Conservation (phyloP, 2,113 vertebrate species). For the Rhea americana region DNA sequence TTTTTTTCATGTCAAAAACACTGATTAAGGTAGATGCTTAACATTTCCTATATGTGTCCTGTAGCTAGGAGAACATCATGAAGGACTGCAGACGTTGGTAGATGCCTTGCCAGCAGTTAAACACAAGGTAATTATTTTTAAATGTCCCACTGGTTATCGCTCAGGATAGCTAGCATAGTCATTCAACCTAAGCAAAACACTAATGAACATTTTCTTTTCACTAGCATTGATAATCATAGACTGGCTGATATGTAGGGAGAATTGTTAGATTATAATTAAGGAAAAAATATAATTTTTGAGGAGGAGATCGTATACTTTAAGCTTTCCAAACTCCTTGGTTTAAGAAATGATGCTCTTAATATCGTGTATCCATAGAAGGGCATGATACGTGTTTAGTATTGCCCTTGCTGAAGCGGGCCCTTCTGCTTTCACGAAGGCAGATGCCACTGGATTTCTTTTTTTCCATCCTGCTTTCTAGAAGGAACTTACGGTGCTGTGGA, state of each 20-base stretch:
- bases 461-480: neutral
- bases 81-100: slow-evolving; percentile 92
- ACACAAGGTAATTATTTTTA: slow-evolving; percentile 84
- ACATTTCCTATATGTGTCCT: neutral
- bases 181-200: neutral
- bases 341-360: neutral
- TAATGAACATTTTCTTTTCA: neutral
- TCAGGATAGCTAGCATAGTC: neutral
- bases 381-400: neutral
- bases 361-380: neutral
- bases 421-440: neutral
- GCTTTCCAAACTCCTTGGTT: neutral
- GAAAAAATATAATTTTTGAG: neutral
- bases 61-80: slow-evolving; percentile 88
- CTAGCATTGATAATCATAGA: no score
- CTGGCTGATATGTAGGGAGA: neutral
- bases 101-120: slow-evolving; percentile 90
- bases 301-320: neutral
- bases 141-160: neutral
- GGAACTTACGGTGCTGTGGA: neutral
- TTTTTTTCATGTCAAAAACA: neutral
- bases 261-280: neutral
- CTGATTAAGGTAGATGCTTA: neutral
- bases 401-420: neutral
- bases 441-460: neutral